Conservation (phyloP, 2,888 invertebrate species). For the Trisateles emortualis region DNA sequence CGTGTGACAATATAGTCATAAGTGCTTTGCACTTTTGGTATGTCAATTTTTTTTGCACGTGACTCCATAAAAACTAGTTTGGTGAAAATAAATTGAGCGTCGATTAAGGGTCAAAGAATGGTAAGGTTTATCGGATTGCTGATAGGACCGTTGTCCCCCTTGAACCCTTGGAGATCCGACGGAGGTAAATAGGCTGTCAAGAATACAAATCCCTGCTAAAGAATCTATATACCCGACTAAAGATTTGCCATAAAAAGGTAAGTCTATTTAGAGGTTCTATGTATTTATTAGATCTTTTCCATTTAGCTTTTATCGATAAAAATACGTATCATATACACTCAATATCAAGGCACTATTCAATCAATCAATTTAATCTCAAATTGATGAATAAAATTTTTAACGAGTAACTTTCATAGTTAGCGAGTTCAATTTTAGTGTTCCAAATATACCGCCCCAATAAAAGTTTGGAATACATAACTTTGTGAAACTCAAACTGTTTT, state of each 20-base stretch:
- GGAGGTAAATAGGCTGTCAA: slow-evolving; percentile 61
- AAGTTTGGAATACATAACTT: slow-evolving; percentile 12
- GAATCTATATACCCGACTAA: slow-evolving; percentile 26
- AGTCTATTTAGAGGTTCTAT: neutral
- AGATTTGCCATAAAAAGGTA: slow-evolving; percentile 8
- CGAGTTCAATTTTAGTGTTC: slow-evolving; percentile 1
- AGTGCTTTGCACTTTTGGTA: slow-evolving; percentile 50
- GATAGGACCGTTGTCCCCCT: slow-evolving; percentile 51
- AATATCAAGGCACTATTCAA: too few species aligned
- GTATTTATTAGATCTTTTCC: too few species aligned
- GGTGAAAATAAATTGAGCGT: slow-evolving; percentile 46
- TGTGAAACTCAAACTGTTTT: neutral
- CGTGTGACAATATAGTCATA: slow-evolving; percentile 44
- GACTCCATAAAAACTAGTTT: slow-evolving; percentile 33
- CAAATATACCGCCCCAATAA: slow-evolving; percentile 7
- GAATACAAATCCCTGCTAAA: slow-evolving; percentile 40
- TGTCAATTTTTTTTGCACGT: slow-evolving; percentile 42
- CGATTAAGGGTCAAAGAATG: slow-evolving; percentile 36
- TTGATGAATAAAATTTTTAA: neutral
- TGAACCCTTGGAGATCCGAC: slow-evolving; percentile 61
- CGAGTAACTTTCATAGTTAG: slow-evolving; percentile 6
- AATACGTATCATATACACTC: too few species aligned
- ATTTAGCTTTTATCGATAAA: too few species aligned
- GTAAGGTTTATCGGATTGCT: slow-evolving; percentile 55
- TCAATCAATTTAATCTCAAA: too few species aligned